Evolutionary conservation across 2,797 vertebrate genomes (phyloP).

Genomic region (Nyctibius grandis): DNA sequence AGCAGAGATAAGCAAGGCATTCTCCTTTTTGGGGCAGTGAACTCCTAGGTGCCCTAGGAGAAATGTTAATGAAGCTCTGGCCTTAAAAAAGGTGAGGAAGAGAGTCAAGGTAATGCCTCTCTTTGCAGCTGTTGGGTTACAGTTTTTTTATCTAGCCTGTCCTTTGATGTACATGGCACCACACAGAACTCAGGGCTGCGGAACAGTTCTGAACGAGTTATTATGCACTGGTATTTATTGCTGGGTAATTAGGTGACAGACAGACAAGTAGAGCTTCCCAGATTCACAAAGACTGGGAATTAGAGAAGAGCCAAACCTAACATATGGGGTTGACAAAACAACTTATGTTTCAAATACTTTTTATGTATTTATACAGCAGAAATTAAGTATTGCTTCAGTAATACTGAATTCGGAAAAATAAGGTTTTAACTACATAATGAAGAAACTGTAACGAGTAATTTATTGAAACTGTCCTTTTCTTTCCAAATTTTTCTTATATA

Average conservation of each 20-base stretch:
- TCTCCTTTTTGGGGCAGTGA: not conserved
- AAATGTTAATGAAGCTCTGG: not conserved
- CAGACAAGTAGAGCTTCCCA: not conserved
- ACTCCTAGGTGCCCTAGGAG: not conserved
- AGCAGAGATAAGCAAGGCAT: not conserved
- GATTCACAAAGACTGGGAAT: not conserved
- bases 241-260: conserved; percentile 23
- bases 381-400: not conserved
- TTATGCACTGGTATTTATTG: not conserved
- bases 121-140: not conserved
- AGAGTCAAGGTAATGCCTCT: not conserved
- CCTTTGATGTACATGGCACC: not conserved
- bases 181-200: not conserved
- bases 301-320: not conserved
- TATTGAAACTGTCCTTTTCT: not conserved
- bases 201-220: not conserved
- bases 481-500: not conserved
- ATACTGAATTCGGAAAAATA: not conserved
- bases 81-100: not conserved
- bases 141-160: not conserved
- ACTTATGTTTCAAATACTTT: not conserved
- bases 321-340: not conserved
- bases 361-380: not conserved
- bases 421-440: not conserved
- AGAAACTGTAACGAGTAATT: not conserved